Evolutionary conservation across 2,888 invertebrate genomes (phyloP).

Genomic region (Leptinotarsa peninsularis): DNA sequence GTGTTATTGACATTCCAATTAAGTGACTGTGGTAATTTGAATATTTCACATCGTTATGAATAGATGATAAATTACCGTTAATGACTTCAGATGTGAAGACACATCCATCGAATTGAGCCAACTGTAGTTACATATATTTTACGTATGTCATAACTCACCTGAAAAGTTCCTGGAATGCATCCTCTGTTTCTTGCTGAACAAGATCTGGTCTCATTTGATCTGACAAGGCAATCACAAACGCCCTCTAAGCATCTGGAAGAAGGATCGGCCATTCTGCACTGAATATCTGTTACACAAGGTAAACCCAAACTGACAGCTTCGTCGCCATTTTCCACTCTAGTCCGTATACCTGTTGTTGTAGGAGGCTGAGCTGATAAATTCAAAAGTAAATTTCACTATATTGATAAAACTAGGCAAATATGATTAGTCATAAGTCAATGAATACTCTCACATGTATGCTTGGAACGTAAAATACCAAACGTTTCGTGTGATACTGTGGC

Average conservation of each 20-base stretch:
- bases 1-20: no score
- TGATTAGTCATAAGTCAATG: no score
- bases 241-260: slow-evolving; percentile 80
- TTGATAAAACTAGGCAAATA: no score
- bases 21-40: no score
- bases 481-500: no score
- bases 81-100: not conserved
- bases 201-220: slow-evolving; percentile 71
- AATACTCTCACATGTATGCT: no score
- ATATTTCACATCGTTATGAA: no score
- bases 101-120: not conserved
- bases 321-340: slow-evolving; percentile 66
- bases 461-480: no score
- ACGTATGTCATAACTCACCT: slow-evolving; percentile 66
- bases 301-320: slow-evolving; percentile 80
- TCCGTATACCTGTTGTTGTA: slow-evolving; percentile 59
- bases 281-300: slow-evolving; percentile 79
- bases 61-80: not conserved
- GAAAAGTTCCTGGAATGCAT: slow-evolving; percentile 87
- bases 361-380: slow-evolving; percentile 50
- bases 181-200: slow-evolving; percentile 82
- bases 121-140: not conserved
- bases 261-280: slow-evolving; percentile 85
- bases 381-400: no score
- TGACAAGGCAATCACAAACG: slow-evolving; percentile 80